Evolutionary conservation across 2,113 vertebrate species (phyloP), one percentile per base, ranked within the genome.

Genomic region (Heterochromis multidens): DNA sequence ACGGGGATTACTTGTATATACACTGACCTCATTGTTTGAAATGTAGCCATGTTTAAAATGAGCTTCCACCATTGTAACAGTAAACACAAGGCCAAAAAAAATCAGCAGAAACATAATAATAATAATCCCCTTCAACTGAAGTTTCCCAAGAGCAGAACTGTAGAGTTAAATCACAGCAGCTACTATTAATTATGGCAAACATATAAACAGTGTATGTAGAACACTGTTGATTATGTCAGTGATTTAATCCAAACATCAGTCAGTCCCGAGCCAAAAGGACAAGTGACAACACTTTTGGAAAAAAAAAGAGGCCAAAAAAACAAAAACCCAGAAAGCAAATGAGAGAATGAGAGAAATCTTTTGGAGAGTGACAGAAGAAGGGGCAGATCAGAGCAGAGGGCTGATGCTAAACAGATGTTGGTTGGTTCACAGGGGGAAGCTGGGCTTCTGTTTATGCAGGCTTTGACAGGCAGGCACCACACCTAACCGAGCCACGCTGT

Each of bases 401-500:
- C 65, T 90, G 93, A 94, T 89, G 84, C 79, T 86, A 83, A 93
- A 88, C 90, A 95, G 92, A 94, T 95, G 92, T 78, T 40, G 77
- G 79, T 81, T 49, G 77, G 80, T 87, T 90, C 80, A 35, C 82
- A 49, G 59, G 86, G 82, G 60, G 62, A 88, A 87, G 82, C 31
- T 12, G 65, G 62, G 87, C 90, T 90, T 91, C 92, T 92, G 90
- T 91, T 94, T 86, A 84, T 79, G 65, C 84, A 77, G 80, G 83
- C 72, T 84, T 84, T 91, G 88, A 91, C 77, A 43, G 82, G 77
- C 85, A 56, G 87, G 77, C 87, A 33, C 83, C 85, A 60, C 86
- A 91, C 91, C 87, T 91, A 31, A 61, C 77, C 31, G 3, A 79
- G 85, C 77, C 35, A 16, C 13, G 1, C 61, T 65, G 85, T 3